phyloP scores from a whole-genome alignment of 2,797 vertebrate genomes.

The Urocyon cinereoargenteus region DNA sequence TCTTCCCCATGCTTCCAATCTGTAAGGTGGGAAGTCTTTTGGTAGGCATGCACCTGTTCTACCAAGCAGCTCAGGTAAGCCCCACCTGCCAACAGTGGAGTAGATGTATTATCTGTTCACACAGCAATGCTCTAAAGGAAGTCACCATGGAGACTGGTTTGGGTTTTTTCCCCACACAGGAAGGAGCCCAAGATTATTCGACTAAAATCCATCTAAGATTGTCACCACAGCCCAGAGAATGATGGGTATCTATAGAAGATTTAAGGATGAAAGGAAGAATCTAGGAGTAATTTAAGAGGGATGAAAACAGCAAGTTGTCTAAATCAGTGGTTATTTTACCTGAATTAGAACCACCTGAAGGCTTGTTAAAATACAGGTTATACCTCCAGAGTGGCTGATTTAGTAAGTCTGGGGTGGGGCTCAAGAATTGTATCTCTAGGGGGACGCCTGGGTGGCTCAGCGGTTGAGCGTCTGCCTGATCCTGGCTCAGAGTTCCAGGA shows the following conservation, averaged over 20 bases:
- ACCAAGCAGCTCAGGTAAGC: background rate
- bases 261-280: background rate
- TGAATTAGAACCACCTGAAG: conserved; percentile 8
- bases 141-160: background rate
- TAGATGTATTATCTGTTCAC: background rate
- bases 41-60: background rate
- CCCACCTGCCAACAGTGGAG: background rate
- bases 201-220: conserved; percentile 39
- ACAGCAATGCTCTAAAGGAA: background rate
- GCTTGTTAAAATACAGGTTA: background rate
- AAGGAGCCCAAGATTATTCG: background rate
- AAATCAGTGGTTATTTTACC: background rate
- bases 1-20: background rate
- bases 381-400: background rate
- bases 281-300: background rate
- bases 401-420: background rate
- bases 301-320: background rate
- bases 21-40: background rate
- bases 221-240: background rate
- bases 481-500: too few species aligned
- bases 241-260: background rate
- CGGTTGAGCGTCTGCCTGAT: too few species aligned
- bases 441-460: background rate
- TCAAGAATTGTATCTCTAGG: background rate
- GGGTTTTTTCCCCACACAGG: background rate